A percentile compares a stretch with the other conserved stretches of the same genome.
Evolutionary conservation across 2,888 invertebrate genomes (phyloP).

Genomic region (Helobdella robusta): DNA sequence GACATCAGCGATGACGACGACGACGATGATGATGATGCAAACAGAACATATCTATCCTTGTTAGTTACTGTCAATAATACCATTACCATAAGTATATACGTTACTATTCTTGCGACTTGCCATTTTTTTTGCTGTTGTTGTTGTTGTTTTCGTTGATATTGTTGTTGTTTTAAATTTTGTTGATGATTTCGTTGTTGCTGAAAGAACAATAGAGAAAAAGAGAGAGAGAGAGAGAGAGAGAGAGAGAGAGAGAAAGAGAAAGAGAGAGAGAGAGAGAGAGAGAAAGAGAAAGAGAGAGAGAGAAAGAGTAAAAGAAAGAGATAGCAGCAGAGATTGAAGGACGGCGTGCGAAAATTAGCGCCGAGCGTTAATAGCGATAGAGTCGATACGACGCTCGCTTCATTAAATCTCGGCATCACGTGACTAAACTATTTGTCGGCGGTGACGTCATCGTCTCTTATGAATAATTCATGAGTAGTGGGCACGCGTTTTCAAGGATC

Average conservation of each 20-base stretch:
- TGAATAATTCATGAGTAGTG: too few relatives aligned
- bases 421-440: too few relatives aligned
- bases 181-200: slow-evolving; percentile 10
- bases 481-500: too few relatives aligned
- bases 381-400: not conserved
- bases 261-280: slow-evolving; percentile 5
- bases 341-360: not conserved
- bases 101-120: too few relatives aligned
- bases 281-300: slow-evolving; percentile 15
- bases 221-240: not conserved
- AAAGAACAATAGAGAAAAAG: not conserved
- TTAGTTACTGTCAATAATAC: too few relatives aligned
- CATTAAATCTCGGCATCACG: slow-evolving; percentile 16
- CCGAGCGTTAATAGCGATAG: not conserved
- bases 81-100: too few relatives aligned
- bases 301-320: slow-evolving; percentile 15
- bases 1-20: not conserved
- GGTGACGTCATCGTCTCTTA: too few relatives aligned
- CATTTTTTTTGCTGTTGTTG: too few relatives aligned
- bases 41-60: too few relatives aligned
- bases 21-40: slow-evolving; percentile 10
- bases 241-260: not conserved
- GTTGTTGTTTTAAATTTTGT: too few relatives aligned
- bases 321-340: not conserved
- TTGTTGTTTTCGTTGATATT: too few relatives aligned